Conservation (phyloP, 2,113 vertebrate species). For the Acanthochromis polyacanthus region DNA sequence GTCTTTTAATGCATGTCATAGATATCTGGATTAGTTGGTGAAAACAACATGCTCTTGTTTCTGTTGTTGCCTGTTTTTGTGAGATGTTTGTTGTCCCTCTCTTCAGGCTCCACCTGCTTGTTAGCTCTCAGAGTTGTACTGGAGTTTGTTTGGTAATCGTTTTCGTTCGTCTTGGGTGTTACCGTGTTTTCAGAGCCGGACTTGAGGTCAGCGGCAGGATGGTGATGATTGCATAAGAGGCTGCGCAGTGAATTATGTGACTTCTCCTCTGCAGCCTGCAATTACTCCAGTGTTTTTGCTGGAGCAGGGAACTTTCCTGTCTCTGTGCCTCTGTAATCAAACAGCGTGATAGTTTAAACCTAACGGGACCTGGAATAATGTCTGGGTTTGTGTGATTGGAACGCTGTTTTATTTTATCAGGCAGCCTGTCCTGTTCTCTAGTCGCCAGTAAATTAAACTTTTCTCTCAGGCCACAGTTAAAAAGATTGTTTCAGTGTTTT, state of each 20-base stretch:
- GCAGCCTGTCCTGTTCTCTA: background rate
- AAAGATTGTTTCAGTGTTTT: too few species aligned
- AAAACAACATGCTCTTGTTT: background rate
- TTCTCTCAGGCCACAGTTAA: background rate
- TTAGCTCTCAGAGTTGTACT: conserved; percentile 15
- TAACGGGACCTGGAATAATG: background rate
- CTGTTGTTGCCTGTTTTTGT: background rate
- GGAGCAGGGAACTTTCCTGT: conserved; percentile 6
- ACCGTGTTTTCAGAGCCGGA: conserved; percentile 33
- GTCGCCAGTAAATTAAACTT: background rate
- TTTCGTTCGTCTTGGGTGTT: conserved; percentile 57
- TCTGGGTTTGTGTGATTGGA: background rate
- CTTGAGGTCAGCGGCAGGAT: conserved; percentile 34
- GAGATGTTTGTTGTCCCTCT: conserved; percentile 30
- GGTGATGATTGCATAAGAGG: conserved; percentile 57
- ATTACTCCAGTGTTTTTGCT: conserved; percentile 21
- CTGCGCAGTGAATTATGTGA: conserved; percentile 6
- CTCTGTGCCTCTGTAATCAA: conserved; percentile 26
- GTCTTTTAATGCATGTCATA: background rate
- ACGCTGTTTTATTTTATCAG: background rate
- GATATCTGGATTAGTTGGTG: background rate
- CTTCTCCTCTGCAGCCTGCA: conserved; percentile 32
- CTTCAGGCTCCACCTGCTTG: conserved; percentile 38
- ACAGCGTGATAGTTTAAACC: conserved; percentile 2
- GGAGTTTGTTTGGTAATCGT: conserved; percentile 37